phyloP scores from a whole-genome alignment of 2,888 invertebrate species.

The Heliconius ismenius region DNA sequence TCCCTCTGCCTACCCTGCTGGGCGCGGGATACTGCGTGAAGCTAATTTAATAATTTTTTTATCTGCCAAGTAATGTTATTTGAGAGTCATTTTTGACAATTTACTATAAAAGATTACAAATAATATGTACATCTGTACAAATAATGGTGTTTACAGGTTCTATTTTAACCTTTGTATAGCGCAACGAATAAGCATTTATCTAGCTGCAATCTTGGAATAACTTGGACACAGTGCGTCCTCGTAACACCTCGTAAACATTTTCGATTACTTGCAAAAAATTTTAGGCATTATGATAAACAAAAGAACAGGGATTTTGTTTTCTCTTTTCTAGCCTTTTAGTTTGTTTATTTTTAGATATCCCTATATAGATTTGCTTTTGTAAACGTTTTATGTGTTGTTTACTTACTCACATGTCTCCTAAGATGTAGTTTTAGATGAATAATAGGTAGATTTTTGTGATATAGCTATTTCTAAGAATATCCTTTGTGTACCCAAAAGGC shows the following conservation, averaged over 20 bases:
- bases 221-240: conserved; percentile 38
- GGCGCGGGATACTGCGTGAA: too few relatives aligned
- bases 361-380: background rate
- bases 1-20: too few relatives aligned
- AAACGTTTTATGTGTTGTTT: too few relatives aligned
- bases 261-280: conserved; percentile 52
- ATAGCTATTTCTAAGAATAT: background rate
- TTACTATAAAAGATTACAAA: background rate
- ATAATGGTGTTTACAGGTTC: background rate
- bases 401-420: background rate
- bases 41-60: too few relatives aligned
- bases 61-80: background rate
- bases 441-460: background rate
- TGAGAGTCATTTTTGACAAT: background rate
- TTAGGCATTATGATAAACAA: conserved; percentile 46
- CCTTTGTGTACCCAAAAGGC: background rate
- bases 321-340: background rate
- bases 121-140: background rate
- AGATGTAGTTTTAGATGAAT: background rate
- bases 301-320: too few relatives aligned
- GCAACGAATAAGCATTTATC: conserved; percentile 27
- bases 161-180: conserved; percentile 12
- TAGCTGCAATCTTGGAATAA: conserved; percentile 29
- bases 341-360: background rate
- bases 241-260: conserved; percentile 52